A percentile compares a stretch with the other conserved stretches of the same genome.
These are phyloP conservation scores for Carcharodon carcharias DNA, from an alignment of 2,797 vertebrate species.

Conservation along the genomic window DNA sequence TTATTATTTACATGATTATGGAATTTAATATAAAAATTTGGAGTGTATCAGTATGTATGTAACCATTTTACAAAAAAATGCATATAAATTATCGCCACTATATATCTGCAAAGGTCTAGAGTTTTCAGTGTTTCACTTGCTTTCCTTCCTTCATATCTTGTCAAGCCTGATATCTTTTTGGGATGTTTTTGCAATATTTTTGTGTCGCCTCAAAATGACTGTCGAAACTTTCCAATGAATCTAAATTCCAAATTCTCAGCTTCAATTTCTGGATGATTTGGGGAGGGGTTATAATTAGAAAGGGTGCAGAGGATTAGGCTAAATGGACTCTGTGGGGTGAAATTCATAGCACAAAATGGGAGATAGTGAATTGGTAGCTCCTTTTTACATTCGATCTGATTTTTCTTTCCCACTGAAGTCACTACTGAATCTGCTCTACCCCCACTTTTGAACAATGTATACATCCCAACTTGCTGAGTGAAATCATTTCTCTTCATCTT, in stretches of 20 bases:
- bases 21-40: too few species aligned
- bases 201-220: neutral
- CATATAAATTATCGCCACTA: neutral
- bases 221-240: neutral
- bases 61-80: neutral
- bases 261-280: neutral
- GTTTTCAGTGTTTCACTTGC: neutral
- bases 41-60: too few species aligned
- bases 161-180: neutral
- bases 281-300: neutral
- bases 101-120: too few species aligned
- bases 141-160: neutral
- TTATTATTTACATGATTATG: too few species aligned
- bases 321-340: neutral
- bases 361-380: neutral
- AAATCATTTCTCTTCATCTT: neutral
- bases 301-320: neutral
- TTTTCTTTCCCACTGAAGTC: too few species aligned
- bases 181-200: neutral
- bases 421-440: neutral
- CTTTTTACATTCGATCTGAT: too few species aligned
- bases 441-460: neutral
- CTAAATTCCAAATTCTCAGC: neutral
- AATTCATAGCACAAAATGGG: neutral
- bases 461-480: neutral